Evolutionary conservation across 2,888 invertebrate species (phyloP).

Genomic region (Eupithecia subumbrata): DNA sequence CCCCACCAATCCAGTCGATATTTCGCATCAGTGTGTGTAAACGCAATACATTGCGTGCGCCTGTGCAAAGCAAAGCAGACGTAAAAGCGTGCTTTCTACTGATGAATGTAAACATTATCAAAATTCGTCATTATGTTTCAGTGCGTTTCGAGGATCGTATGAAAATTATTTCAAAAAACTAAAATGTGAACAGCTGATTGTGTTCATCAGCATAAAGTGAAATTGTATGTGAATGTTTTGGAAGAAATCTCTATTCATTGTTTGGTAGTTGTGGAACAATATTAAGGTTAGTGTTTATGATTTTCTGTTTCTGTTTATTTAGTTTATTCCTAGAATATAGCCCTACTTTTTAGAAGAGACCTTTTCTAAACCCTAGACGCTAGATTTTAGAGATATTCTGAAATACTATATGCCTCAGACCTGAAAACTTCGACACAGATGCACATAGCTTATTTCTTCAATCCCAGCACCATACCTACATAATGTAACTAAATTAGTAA

Average conservation of each 20-base stretch:
- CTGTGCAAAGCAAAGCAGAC: not conserved
- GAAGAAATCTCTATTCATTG: slow-evolving; percentile 43
- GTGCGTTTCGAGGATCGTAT: slow-evolving; percentile 72
- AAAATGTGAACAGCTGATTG: slow-evolving; percentile 74
- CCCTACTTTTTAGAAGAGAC: not conserved
- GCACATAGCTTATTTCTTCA: no score
- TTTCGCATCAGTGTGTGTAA: slow-evolving; percentile 67
- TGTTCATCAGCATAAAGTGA: slow-evolving; percentile 47
- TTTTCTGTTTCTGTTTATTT: not conserved
- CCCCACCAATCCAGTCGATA: slow-evolving; percentile 68
- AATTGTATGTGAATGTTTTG: slow-evolving; percentile 49
- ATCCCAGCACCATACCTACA: no score
- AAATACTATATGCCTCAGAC: not conserved
- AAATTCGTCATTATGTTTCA: slow-evolving; percentile 73
- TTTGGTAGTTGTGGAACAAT: slow-evolving; percentile 35
- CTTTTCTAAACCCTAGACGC: not conserved
- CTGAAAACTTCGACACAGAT: not conserved
- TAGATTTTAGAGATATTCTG: no score
- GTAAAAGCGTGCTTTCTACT: slow-evolving; percentile 47
- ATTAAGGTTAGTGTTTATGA: slow-evolving; percentile 37
- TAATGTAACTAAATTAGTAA: no score
- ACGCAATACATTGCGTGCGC: not conserved
- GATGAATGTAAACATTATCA: slow-evolving; percentile 75
- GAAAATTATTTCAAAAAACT: slow-evolving; percentile 57
- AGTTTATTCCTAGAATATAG: not conserved